Base-by-base conservation (phyloP, 2,888 invertebrate species). In the Trachelus troglodyta region DNA sequence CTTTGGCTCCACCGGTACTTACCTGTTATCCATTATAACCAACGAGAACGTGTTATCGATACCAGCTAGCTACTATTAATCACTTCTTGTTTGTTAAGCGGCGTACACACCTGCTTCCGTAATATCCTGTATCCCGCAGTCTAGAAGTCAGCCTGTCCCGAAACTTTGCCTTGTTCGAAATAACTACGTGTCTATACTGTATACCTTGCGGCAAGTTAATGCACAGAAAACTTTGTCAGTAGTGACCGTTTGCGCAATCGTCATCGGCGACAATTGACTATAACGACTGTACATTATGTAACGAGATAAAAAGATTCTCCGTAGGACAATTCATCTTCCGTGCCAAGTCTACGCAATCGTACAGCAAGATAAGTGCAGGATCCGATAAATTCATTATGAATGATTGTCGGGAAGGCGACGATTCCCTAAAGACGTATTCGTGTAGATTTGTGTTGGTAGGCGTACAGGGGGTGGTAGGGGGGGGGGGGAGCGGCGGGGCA, bases 41-140 rank as follows among this genome's bases (percentile, higher is more conserved):
- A 56, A 56, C 23, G 23, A 56, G 56, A 56, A 86, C 85, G 86
- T 85, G 88, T 88, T 90, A 89, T 89, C 89, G 85, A 83, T 81
- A 86, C 85, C 86, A 85, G 86, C 87, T 83, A 87, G 86, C 84
- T 83, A 83, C 88, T 87, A 90, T 90, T 90, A 90, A 91, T 90
- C 90, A 90, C 87, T 87, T 85, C 88, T 88, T 89, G 90, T 90
- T 91, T 90, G 90, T 90, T 89, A 89, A 90, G 88, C 86, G 86
- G 85, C 86, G 87, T 86, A 87, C 88, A 87, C 88, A 89, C 89
- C 88, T 89, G 89, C 88, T 87, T 88, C 87, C 86, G 88, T 88
- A 88, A 88, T 88, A 88, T 88, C 83, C 83, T 82, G 83, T 78
- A 75, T 76, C 78, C 79, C 79, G 81, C 80, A 81, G 82, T 81